Percentiles rank a stretch among this genome's conserved stretches.
phyloP scores from a whole-genome alignment of 1,140 invertebrate species.

The Anthonomus grandis region DNA sequence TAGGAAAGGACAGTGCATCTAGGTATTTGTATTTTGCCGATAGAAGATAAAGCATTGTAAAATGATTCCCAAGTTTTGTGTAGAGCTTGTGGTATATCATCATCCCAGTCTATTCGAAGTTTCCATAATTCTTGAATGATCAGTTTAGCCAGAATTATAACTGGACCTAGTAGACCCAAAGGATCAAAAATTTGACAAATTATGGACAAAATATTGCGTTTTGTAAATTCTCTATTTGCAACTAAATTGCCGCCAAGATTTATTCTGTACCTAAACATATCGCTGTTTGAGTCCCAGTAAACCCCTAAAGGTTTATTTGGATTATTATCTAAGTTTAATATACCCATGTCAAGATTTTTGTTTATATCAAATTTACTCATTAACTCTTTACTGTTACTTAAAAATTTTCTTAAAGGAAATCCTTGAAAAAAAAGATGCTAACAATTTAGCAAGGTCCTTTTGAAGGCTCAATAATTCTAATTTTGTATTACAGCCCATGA shows the following conservation, averaged over 20 bases:
- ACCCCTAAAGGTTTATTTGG: too few relatives aligned
- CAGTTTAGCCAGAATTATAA: slow-evolving; percentile 9
- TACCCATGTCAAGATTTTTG: too few relatives aligned
- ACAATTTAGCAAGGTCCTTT: too few relatives aligned
- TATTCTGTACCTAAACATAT: too few relatives aligned
- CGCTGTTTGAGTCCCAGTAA: too few relatives aligned
- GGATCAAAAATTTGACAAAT: slow-evolving; percentile 14
- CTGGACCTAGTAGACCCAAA: neutral
- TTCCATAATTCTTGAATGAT: slow-evolving; percentile 8
- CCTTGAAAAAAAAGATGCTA: too few relatives aligned
- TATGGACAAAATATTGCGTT: slow-evolving; percentile 3
- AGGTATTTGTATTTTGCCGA: neutral
- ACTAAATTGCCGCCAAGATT: too few relatives aligned
- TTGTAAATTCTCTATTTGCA: neutral
- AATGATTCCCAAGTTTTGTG: neutral
- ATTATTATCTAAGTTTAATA: too few relatives aligned
- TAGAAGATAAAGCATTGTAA: neutral
- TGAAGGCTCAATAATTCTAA: too few relatives aligned
- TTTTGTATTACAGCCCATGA: too few relatives aligned
- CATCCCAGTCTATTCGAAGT: neutral
- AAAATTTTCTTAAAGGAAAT: too few relatives aligned
- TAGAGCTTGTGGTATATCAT: neutral
- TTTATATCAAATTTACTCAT: neutral
- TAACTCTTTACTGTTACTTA: neutral
- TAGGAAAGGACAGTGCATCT: neutral